Conservation (phyloP, 2,113 vertebrate genomes). For the Aegithalos caudatus region DNA sequence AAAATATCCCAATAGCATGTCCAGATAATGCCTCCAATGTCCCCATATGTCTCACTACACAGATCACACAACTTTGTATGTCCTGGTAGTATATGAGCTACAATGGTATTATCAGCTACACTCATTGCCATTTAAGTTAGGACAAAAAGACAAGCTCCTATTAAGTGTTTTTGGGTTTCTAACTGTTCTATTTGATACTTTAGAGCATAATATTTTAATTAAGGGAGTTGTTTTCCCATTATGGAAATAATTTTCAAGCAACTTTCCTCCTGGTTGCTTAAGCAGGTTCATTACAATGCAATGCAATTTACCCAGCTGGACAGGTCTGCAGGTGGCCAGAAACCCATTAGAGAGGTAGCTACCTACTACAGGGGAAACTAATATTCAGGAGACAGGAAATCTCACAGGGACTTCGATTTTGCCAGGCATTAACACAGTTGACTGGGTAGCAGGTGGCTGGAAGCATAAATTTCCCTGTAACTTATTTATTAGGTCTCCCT, state of each 20-base stretch:
- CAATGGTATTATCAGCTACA: neutral
- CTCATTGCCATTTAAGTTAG: neutral
- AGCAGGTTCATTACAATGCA: slow-evolving; percentile 50
- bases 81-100: neutral
- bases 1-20: slow-evolving; percentile 22
- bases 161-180: neutral
- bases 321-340: slow-evolving; percentile 63
- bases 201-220: slow-evolving; percentile 41
- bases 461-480: slow-evolving; percentile 66
- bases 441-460: slow-evolving; percentile 69
- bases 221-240: neutral
- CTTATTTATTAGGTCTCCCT: slow-evolving; percentile 66
- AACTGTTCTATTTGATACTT: slow-evolving; percentile 25
- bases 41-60: slow-evolving; percentile 24
- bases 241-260: slow-evolving; percentile 30
- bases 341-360: slow-evolving; percentile 62
- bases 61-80: neutral
- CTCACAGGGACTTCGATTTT: slow-evolving; percentile 60
- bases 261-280: slow-evolving; percentile 21
- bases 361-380: slow-evolving; percentile 62
- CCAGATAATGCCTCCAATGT: slow-evolving; percentile 28
- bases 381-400: slow-evolving; percentile 63
- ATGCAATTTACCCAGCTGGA: slow-evolving; percentile 62
- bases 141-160: neutral
- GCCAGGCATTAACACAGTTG: slow-evolving; percentile 62